Conservation (phyloP, 1,140 invertebrate species). For the Gyrodactylus salaris region DNA sequence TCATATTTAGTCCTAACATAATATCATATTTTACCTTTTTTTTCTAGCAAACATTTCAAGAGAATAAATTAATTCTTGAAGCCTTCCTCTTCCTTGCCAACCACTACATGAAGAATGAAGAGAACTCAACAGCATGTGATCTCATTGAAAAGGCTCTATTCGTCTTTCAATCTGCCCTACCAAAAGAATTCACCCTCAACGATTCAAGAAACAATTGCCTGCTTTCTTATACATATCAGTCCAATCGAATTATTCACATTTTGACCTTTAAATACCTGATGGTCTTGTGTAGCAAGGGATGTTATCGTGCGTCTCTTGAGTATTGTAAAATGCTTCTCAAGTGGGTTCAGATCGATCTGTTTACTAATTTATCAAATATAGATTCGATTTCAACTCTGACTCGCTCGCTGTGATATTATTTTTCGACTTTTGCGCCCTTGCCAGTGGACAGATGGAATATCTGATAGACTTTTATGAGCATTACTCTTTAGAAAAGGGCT, state of each 20-base stretch:
- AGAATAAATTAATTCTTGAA: background rate
- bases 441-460: background rate
- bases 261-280: background rate
- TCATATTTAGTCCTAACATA: too few relatives aligned
- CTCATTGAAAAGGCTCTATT: background rate
- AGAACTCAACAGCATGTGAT: background rate
- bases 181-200: background rate
- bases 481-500: background rate
- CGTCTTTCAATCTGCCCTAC: background rate
- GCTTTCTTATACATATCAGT: background rate
- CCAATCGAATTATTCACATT: background rate
- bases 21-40: background rate
- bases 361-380: too few relatives aligned
- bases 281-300: background rate
- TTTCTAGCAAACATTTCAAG: background rate
- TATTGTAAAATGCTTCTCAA: background rate
- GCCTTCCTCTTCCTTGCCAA: background rate
- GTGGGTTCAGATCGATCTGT: too few relatives aligned
- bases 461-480: background rate
- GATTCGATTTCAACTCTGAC: background rate
- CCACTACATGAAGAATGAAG: background rate
- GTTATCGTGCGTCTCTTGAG: background rate
- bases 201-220: background rate
- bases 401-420: background rate
- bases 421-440: background rate